Base-by-base conservation (phyloP, 2,888 invertebrate genomes). In the Drosophila recens region DNA sequence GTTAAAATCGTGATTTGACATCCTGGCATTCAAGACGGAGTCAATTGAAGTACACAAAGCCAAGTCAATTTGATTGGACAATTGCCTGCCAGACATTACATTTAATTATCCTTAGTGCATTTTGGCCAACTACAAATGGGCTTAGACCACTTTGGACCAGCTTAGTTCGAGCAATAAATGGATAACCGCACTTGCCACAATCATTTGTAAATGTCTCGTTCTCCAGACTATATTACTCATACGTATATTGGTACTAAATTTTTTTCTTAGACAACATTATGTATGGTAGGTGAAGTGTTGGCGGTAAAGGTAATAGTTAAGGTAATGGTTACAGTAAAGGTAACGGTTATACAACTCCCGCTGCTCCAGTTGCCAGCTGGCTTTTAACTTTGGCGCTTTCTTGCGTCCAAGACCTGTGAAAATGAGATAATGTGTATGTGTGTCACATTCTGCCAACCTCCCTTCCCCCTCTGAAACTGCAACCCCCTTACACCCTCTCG, bases 351-450 rank as follows among this genome's bases (percentile, higher is more conserved):
- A 10, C 23, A 13, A 27, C n/a, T 20, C 51, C 57, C 36, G 52
- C 64, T 59, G 54, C n/a, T 20, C 34, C 52, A 13, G 56, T 61
- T 59, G 51, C 56, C 77, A 63, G 72, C 59, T 87, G 82, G 83
- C 79, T 84, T 89, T 85, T 85, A 85, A 82, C 82, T 84, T 86
- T 89, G 67, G 72, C 76, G 79, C 65, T 84, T 79, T 72, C 72
- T 79, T 79, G 75, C 54, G 72, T 75, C 75, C 78, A 76, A 74
- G 75, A 81, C 71, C 81, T 84, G 87, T 81, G 85, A 84, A 90
- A 90, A 90, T 82, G 79, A 87, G 89, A 90, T 87, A 90, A 90
- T 90, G 80, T 81, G 76, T 85, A 80, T 87, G 89, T 87, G 80
- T 89, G 90, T 87, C 80, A 81, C 78, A 85, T 78, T 65, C 64